A percentile compares a stretch with the other conserved stretches of the same genome.
phyloP scores from a whole-genome alignment of 2,113 vertebrate genomes.

The Saguinus imperator region DNA sequence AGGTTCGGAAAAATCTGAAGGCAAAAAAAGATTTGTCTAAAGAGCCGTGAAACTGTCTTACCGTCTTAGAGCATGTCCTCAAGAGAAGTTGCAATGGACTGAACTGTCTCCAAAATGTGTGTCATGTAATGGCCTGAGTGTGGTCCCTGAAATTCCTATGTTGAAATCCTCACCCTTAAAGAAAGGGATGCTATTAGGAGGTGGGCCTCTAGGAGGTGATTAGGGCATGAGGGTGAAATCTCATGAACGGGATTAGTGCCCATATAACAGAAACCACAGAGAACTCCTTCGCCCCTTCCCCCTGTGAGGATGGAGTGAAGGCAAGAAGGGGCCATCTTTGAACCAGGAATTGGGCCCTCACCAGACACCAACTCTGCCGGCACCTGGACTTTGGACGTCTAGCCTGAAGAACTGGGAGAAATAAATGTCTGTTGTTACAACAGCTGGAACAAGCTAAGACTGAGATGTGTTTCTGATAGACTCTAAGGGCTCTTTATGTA shows the following conservation, averaged over 20 bases:
- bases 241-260: background rate
- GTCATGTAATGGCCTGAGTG: background rate
- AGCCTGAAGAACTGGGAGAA: background rate
- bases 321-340: background rate
- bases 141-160: background rate
- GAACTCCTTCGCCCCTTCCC: background rate
- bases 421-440: background rate
- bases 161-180: background rate
- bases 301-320: background rate
- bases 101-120: too few relatives aligned
- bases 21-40: background rate
- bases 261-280: background rate
- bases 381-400: background rate
- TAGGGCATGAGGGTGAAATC: background rate
- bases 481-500: too few relatives aligned
- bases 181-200: background rate
- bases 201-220: background rate
- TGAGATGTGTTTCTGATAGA: background rate
- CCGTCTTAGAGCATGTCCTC: background rate
- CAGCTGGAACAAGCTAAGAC: background rate
- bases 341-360: background rate
- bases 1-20: background rate
- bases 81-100: too few relatives aligned
- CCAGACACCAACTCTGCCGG: background rate
- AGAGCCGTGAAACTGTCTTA: background rate